Conservation (phyloP, 2,888 invertebrate species). For the Diaprepes abbreviatus region DNA sequence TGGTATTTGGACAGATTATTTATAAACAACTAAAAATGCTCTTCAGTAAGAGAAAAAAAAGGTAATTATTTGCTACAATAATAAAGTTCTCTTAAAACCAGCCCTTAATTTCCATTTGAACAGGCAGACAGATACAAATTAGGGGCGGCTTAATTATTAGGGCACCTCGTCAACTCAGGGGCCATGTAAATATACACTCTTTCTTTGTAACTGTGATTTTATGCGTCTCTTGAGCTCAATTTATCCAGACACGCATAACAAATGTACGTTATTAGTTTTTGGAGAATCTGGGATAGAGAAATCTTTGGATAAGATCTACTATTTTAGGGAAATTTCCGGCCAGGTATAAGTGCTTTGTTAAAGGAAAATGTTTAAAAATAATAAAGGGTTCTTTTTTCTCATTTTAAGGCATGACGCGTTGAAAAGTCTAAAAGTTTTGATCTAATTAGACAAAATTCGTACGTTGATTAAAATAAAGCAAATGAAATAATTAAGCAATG, state of each 20-base stretch:
- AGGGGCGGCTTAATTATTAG: slow-evolving; percentile 38
- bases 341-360: no score
- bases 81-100: slow-evolving; percentile 35
- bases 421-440: no score
- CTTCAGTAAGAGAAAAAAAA: no score
- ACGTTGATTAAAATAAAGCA: no score
- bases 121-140: slow-evolving; percentile 43
- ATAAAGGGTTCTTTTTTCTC: no score
- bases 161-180: slow-evolving; percentile 36
- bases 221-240: slow-evolving; percentile 52
- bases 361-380: no score
- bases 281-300: slow-evolving; percentile 36
- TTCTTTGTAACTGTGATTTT: slow-evolving; percentile 50
- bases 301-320: slow-evolving; percentile 23
- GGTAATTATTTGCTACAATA: slow-evolving; percentile 19
- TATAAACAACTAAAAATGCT: no score
- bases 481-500: no score
- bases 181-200: slow-evolving; percentile 49
- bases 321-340: background rate
- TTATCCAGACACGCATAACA: slow-evolving; percentile 55
- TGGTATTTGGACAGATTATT: no score
- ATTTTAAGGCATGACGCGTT: no score
- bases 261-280: slow-evolving; percentile 51
- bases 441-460: no score
- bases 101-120: slow-evolving; percentile 36